Evolutionary conservation across 2,113 vertebrate genomes (phyloP).

Genomic region (Oreochromis aureus): DNA sequence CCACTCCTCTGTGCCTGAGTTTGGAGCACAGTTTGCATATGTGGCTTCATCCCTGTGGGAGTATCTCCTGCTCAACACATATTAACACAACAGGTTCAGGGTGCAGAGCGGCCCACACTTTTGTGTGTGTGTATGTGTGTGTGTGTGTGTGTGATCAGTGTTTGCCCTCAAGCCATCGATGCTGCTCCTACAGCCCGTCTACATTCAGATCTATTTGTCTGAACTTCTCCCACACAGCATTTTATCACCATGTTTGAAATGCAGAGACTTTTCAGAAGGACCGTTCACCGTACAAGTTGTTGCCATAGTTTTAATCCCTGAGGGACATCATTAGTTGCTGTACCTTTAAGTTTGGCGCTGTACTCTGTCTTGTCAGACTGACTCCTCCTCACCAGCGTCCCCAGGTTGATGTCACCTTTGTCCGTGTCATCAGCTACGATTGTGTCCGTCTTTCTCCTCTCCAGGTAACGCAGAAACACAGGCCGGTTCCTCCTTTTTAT

Average conservation of each 20-base stretch:
- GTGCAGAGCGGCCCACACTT: neutral
- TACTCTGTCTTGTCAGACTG: slow-evolving; percentile 97
- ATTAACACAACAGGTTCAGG: slow-evolving; percentile 73
- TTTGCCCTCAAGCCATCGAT: neutral
- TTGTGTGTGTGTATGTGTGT: neutral
- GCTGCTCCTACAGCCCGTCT: neutral
- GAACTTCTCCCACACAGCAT: neutral
- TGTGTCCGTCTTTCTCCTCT: slow-evolving; percentile 90
- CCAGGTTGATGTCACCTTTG: slow-evolving; percentile 77
- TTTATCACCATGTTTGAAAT: neutral
- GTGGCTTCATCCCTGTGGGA: slow-evolving; percentile 74
- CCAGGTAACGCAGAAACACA: slow-evolving; percentile 83
- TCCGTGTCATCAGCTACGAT: slow-evolving; percentile 67
- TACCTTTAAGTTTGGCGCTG: slow-evolving; percentile 93
- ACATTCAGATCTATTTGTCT: neutral
- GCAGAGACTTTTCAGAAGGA: neutral
- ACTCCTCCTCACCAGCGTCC: slow-evolving; percentile 84
- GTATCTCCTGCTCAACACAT: slow-evolving; percentile 55
- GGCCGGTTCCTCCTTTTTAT: slow-evolving; percentile 78
- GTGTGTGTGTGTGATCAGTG: neutral
- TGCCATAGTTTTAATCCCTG: slow-evolving; percentile 53
- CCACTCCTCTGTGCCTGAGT: slow-evolving; percentile 58
- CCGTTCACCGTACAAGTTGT: slow-evolving; percentile 29
- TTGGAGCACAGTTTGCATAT: slow-evolving; percentile 72
- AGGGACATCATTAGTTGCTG: slow-evolving; percentile 37